phyloP scores from a whole-genome alignment of 2,888 invertebrate species.

The Parnassius mnemosyne region DNA sequence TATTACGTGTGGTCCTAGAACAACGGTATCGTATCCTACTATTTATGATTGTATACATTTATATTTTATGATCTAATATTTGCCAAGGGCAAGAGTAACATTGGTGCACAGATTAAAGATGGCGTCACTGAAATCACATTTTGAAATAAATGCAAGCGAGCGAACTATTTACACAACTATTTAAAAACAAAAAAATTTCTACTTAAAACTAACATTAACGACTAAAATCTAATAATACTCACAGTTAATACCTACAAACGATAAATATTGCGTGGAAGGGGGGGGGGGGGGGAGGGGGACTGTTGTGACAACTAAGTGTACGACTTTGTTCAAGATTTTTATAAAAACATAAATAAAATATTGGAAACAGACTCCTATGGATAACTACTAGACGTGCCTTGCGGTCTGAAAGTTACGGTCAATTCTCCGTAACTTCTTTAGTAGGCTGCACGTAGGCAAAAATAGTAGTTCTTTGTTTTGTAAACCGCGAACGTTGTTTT shows the following conservation, averaged over 20 bases:
- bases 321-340: conserved; percentile 1
- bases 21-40: conserved; percentile 4
- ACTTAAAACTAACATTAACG: conserved; percentile 59
- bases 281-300: not conserved
- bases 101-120: conserved; percentile 5
- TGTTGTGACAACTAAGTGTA: not conserved
- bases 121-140: conserved; percentile 37
- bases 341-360: not conserved
- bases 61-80: not conserved
- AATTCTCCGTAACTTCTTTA: too few species aligned
- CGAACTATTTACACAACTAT: conserved; percentile 35
- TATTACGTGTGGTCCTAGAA: conserved; percentile 4
- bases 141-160: conserved; percentile 40
- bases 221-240: conserved; percentile 66
- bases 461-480: too few species aligned
- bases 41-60: conserved; percentile 6
- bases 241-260: conserved; percentile 50
- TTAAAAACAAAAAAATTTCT: conserved; percentile 50
- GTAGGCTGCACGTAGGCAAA: too few species aligned
- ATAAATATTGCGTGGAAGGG: conserved; percentile 26
- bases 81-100: not conserved
- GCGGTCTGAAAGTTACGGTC: too few species aligned
- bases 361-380: not conserved
- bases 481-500: too few species aligned
- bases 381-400: too few species aligned